A percentile compares a stretch with the other conserved stretches of the same genome.
Evolutionary conservation across 1,140 invertebrate genomes (phyloP).

Genomic region (Calycopis cecrops): DNA sequence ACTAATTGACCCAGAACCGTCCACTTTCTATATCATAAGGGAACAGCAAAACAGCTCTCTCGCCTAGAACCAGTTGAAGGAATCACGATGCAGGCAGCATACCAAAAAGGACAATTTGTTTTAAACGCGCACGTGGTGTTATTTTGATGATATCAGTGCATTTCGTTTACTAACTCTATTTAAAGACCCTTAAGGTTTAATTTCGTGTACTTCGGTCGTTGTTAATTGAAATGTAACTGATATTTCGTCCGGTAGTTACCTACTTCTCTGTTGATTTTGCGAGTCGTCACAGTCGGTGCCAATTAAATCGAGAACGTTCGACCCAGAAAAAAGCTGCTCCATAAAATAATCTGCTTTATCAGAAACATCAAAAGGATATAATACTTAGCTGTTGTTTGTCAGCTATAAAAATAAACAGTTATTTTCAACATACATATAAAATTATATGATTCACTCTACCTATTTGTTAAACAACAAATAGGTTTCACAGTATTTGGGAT

Average conservation of each 20-base stretch:
- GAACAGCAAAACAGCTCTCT: slow-evolving; percentile 61
- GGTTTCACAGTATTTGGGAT: no score
- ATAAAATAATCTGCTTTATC: no score
- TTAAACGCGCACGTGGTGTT: slow-evolving; percentile 14
- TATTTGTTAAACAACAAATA: no score
- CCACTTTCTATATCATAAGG: slow-evolving; percentile 21
- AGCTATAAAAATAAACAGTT: not conserved
- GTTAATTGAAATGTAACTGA: not conserved
- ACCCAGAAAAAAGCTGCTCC: not conserved
- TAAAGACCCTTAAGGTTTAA: not conserved
- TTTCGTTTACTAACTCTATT: not conserved
- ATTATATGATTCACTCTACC: no score
- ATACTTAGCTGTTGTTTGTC: no score
- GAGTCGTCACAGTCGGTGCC: not conserved
- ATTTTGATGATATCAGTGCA: not conserved
- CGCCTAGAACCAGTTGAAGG: slow-evolving; percentile 41
- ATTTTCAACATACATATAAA: no score
- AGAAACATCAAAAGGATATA: no score
- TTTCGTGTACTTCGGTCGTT: not conserved
- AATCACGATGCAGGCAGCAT: slow-evolving; percentile 40
- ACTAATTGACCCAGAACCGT: slow-evolving; percentile 2
- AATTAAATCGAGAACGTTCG: slow-evolving; percentile 2
- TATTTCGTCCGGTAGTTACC: not conserved
- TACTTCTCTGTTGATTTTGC: not conserved
- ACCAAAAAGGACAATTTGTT: slow-evolving; percentile 36